A percentile compares a stretch with the other conserved stretches of the same genome.
Conservation (phyloP, 2,888 invertebrate genomes). For the Philereme vetulata region DNA sequence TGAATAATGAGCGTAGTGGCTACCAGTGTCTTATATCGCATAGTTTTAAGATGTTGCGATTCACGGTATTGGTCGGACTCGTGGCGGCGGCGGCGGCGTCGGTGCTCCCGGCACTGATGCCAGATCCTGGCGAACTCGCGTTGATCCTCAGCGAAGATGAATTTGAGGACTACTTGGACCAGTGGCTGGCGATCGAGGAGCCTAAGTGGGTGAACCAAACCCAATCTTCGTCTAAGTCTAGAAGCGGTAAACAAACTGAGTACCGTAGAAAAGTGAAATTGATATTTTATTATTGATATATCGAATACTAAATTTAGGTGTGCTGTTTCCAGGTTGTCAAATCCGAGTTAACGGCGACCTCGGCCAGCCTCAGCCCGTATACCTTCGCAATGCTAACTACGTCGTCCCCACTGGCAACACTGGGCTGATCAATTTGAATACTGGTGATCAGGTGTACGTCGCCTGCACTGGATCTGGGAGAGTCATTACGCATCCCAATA, state of each 20-base stretch:
- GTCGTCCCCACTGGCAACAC: constrained; percentile 59
- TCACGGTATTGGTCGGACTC: constrained; percentile 41
- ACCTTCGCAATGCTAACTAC: constrained; percentile 70
- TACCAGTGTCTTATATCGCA: constrained; percentile 22
- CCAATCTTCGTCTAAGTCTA: constrained; percentile 22
- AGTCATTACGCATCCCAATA: constrained; percentile 60
- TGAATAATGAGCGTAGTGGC: constrained; percentile 5
- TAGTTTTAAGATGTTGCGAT: constrained; percentile 36
- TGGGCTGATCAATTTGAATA: constrained; percentile 56
- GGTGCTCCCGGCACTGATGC: constrained; percentile 50
- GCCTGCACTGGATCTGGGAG: constrained; percentile 65
- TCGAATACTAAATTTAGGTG: too few relatives aligned
- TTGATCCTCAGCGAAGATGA: constrained; percentile 69
- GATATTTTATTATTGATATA: too few relatives aligned
- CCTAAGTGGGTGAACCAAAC: constrained; percentile 51
- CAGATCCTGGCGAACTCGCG: constrained; percentile 67
- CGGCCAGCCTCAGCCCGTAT: constrained; percentile 84
- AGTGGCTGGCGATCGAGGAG: constrained; percentile 65
- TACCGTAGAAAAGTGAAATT: neutral
- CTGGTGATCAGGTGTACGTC: constrained; percentile 61
- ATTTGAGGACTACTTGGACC: constrained; percentile 75
- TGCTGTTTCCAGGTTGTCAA: constrained; percentile 60
- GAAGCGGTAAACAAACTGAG: constrained; percentile 55
- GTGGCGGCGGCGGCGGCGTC: constrained; percentile 44
- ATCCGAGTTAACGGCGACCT: constrained; percentile 78